Percentiles rank a stretch among this genome's conserved stretches.
phyloP scores from a whole-genome alignment of 1,140 invertebrate genomes.

The Drosophila pandora region DNA sequence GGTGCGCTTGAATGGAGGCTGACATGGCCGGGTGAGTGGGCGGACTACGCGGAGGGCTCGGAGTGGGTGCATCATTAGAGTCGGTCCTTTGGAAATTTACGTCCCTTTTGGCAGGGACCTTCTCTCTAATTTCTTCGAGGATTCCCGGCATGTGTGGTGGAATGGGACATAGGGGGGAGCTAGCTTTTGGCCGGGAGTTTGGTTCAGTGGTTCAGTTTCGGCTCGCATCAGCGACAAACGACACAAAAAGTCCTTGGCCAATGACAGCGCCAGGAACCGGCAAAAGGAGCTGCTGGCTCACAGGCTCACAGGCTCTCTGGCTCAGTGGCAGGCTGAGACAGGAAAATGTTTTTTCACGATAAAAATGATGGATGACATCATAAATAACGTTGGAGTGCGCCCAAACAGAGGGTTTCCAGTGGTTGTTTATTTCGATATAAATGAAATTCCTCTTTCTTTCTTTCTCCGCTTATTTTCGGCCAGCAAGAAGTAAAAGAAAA shows the following conservation, averaged over 20 bases:
- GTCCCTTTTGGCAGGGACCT: conserved; percentile 75
- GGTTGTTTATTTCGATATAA: conserved; percentile 84
- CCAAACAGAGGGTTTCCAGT: conserved; percentile 81
- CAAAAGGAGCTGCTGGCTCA: conserved; percentile 40
- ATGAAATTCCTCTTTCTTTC: conserved; percentile 75
- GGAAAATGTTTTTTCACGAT: conserved; percentile 84
- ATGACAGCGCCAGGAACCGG: conserved; percentile 58
- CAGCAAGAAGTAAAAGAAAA: conserved; percentile 57
- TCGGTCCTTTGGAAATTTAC: conserved; percentile 67
- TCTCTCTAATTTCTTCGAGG: conserved; percentile 79
- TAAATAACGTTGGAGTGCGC: conserved; percentile 83
- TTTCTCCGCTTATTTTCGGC: conserved; percentile 63
- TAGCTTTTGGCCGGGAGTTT: conserved; percentile 13
- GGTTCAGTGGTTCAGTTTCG: conserved; percentile 11
- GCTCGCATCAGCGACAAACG: conserved; percentile 71
- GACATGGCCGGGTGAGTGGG: conserved; percentile 35
- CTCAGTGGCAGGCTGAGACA: conserved; percentile 77
- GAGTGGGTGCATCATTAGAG: conserved; percentile 74
- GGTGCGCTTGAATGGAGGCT: conserved; percentile 73
- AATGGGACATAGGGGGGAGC: not conserved
- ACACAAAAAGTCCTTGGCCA: conserved; percentile 81
- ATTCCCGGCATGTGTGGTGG: conserved; percentile 63
- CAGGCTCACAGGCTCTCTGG: conserved; percentile 26
- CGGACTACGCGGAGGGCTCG: no score
- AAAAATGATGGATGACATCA: conserved; percentile 84